Evolutionary conservation across 1,140 invertebrate genomes (phyloP).

Genomic region (Bombus impatiens): DNA sequence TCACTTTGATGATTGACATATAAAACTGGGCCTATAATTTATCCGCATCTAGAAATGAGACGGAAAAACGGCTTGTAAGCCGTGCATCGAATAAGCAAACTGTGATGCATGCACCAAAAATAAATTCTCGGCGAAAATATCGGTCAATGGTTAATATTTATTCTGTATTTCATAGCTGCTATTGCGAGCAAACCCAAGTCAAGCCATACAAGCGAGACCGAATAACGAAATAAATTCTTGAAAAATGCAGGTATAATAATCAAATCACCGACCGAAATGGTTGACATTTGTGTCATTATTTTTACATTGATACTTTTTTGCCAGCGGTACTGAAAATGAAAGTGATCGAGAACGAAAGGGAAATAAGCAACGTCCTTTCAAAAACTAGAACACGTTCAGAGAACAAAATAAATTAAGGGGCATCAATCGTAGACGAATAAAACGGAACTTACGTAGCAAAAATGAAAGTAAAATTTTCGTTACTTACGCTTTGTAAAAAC

Average conservation of each 20-base stretch:
- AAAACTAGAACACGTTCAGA: too few relatives aligned
- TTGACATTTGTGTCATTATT: neutral
- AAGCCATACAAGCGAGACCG: neutral
- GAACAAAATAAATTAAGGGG: neutral
- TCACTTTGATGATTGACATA: neutral
- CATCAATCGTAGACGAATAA: neutral
- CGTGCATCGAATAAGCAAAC: neutral
- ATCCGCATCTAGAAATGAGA: neutral
- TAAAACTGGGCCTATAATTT: neutral
- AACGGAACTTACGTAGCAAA: too few relatives aligned
- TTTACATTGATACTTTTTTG: neutral
- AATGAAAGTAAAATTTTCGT: conserved; percentile 37
- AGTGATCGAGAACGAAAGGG: neutral
- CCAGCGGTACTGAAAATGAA: conserved; percentile 22
- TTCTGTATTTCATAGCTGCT: too few relatives aligned
- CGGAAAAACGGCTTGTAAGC: neutral
- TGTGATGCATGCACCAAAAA: neutral
- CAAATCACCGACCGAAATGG: neutral
- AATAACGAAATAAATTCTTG: neutral
- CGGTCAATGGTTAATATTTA: too few relatives aligned
- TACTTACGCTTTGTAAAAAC: conserved; percentile 79
- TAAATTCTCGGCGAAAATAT: neutral
- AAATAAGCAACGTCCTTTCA: neutral
- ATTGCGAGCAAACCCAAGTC: neutral
- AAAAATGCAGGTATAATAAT: neutral